Evolutionary conservation across 1,140 invertebrate species (phyloP).

Genomic region (Physella acuta): DNA sequence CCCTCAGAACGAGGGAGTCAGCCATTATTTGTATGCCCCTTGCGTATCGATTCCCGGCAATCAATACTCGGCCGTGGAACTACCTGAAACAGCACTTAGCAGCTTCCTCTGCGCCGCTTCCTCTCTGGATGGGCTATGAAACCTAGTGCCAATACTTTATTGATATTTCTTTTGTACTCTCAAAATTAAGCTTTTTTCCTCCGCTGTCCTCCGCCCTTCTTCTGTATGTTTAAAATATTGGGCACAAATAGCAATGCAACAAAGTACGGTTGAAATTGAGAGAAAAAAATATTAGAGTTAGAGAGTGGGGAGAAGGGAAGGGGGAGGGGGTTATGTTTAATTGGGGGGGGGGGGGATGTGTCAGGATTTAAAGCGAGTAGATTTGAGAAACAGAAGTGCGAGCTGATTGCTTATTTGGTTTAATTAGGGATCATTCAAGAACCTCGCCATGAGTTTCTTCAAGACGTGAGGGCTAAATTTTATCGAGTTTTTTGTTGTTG

Average conservation of each 20-base stretch:
- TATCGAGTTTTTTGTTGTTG: no score
- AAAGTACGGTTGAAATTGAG: no score
- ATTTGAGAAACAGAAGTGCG: not conserved
- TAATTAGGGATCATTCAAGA: no score
- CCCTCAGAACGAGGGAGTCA: no score
- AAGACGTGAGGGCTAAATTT: no score
- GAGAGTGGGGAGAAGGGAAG: not conserved
- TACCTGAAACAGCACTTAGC: conserved; percentile 27
- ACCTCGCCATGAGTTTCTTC: no score
- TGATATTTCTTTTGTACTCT: conserved; percentile 25
- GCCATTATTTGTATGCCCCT: no score
- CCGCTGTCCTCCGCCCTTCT: not conserved
- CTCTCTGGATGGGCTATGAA: conserved; percentile 23
- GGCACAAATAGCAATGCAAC: no score
- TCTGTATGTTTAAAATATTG: no score
- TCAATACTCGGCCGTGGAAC: conserved; percentile 8
- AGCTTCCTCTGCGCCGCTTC: conserved; percentile 18
- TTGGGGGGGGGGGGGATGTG: not conserved
- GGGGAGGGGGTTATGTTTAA: not conserved
- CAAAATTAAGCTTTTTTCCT: conserved; percentile 19
- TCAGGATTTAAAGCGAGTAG: not conserved
- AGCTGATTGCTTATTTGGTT: not conserved
- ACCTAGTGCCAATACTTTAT: conserved; percentile 13
- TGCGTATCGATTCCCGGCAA: not conserved
- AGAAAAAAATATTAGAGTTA: no score